Evolutionary conservation across 2,888 invertebrate genomes (phyloP).

Genomic region (Parascotia fuliginaria): DNA sequence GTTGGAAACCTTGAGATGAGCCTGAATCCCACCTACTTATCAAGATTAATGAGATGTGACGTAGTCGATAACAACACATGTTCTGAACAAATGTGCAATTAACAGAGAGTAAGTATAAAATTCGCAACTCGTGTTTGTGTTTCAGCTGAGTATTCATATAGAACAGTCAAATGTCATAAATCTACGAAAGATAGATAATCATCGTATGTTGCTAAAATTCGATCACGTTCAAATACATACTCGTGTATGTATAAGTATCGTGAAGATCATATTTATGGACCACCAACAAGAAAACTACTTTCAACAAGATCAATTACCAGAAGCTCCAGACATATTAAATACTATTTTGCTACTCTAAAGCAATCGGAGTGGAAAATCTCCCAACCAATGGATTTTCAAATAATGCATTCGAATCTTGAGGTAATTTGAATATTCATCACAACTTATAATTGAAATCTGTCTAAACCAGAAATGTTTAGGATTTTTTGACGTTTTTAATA

Average conservation of each 20-base stretch:
- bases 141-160: slow-evolving; percentile 1
- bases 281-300: slow-evolving; percentile 9
- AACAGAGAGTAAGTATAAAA: slow-evolving; percentile 22
- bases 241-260: not conserved
- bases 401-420: slow-evolving; percentile 30
- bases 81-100: slow-evolving; percentile 32
- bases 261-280: not conserved
- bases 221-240: slow-evolving; percentile 1
- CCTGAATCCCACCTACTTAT: slow-evolving; percentile 67
- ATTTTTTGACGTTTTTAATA: slow-evolving; percentile 7
- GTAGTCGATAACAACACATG: slow-evolving; percentile 41
- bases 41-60: slow-evolving; percentile 68
- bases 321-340: slow-evolving; percentile 8
- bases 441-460: slow-evolving; percentile 40
- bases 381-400: slow-evolving; percentile 13
- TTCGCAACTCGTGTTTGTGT: slow-evolving; percentile 6
- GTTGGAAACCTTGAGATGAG: slow-evolving; percentile 67
- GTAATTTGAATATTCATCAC: slow-evolving; percentile 46
- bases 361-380: slow-evolving; percentile 24
- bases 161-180: too few species aligned
- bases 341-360: slow-evolving; percentile 18
- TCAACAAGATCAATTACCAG: slow-evolving; percentile 7
- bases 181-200: too few species aligned
- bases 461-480: slow-evolving; percentile 10
- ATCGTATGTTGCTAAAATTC: slow-evolving; percentile 19